Base-by-base conservation (phyloP, 2,797 vertebrate genomes). In the Xiphorhynchus erythropygius region DNA sequence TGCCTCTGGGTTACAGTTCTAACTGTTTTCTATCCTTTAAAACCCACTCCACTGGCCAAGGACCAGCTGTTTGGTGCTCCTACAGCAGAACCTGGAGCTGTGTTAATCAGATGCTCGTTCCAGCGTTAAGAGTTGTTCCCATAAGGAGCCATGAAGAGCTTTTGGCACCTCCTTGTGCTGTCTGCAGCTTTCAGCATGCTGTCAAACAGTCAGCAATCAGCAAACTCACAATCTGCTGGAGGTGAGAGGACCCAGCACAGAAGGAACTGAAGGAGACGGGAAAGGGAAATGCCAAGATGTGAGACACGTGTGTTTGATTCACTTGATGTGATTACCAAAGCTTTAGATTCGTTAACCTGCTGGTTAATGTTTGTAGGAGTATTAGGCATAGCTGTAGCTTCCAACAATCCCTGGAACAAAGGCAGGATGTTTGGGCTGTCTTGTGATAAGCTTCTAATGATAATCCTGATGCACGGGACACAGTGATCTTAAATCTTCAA, bases 391-490 rank as follows among this genome's bases (percentile, higher is more conserved):
- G 76, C 62, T 0, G 1, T 3, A 47, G 76, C 65, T 94, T 84
- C 56, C 44, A 84, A 7, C 65, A 77, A 23, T 47, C 90, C 86
- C 84, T 85, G 69, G 44, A 93, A 87, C 91, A 87, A 93, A 87
- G 84, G 73, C 90, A 95, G 89, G 79, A 94, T 92, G 82, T 95
- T 86, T 78, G 35, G 87, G 59, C 69, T 93, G 68, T 63, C 81
- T 49, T 47, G 73, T 78, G 84, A 46, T 91, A 92, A 95, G 84
- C 78, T 65, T 87, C 35, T 89, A 86, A 74, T 77, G 89, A 82
- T 68, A 79, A 93, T 74, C 83, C 67, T 69, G 90, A 79, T 86
- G 70, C 59, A 46, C 4, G 2, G 84, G 81, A 94, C 75, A 83
- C 28, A 10, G 27, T 3, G 64, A 90, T 82, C 71, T 74, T 44